Percentiles rank a stretch among this genome's conserved stretches.
Evolutionary conservation across 2,113 vertebrate genomes (phyloP).

Genomic region (Guaruba guarouba): DNA sequence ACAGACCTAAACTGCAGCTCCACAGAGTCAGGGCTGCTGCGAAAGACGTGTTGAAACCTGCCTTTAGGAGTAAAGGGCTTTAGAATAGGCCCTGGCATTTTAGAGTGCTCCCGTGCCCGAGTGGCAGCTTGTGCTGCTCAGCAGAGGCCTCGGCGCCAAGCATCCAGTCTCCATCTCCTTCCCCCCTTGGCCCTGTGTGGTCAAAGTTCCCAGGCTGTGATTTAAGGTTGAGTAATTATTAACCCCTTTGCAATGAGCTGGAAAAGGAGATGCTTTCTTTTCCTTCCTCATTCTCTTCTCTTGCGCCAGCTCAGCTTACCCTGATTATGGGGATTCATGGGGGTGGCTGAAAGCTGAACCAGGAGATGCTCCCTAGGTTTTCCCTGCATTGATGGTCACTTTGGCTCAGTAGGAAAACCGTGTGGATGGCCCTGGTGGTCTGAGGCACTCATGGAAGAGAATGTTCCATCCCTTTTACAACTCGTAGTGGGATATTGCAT

Average conservation of each 20-base stretch:
- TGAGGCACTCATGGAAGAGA: accelerated
- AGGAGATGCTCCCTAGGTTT: neutral
- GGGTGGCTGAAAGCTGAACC: neutral
- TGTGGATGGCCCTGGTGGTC: neutral
- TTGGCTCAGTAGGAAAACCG: neutral
- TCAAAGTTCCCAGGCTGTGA: neutral
- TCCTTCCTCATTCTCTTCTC: neutral
- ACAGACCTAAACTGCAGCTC: neutral
- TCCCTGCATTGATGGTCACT: accelerated
- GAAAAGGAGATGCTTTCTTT: neutral
- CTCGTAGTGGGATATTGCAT: neutral
- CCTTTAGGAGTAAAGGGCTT: neutral
- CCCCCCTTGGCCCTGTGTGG: neutral
- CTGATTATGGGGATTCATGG: neutral
- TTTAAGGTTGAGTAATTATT: neutral
- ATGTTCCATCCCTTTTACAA: neutral
- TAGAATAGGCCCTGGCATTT: neutral
- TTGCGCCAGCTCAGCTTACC: neutral
- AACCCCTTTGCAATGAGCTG: neutral
- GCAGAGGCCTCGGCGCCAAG: neutral
- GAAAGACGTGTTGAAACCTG: accelerated
- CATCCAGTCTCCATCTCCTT: accelerated
- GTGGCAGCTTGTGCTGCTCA: neutral
- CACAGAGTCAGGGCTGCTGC: neutral
- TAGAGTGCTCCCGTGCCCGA: accelerated